phyloP scores from a whole-genome alignment of 2,888 invertebrate species.

The Rhimphoctona megacephalus region DNA sequence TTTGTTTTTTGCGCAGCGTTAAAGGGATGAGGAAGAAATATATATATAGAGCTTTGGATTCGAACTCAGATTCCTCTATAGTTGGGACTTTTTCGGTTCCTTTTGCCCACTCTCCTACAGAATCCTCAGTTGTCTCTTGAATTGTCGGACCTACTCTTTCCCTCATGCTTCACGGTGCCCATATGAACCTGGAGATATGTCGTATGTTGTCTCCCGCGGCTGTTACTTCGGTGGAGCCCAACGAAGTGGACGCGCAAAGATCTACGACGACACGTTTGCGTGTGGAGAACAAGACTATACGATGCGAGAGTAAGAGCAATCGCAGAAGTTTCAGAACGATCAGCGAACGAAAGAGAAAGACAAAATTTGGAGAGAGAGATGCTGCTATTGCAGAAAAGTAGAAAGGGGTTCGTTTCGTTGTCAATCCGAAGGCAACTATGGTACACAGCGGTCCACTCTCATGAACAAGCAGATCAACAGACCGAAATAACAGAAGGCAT shows the following conservation, averaged over 20 bases:
- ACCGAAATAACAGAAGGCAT: slow-evolving; percentile 40
- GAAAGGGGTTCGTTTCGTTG: slow-evolving; percentile 41
- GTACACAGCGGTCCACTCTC: slow-evolving; percentile 18
- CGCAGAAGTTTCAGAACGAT: slow-evolving; percentile 38
- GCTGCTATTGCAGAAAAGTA: slow-evolving; percentile 56
- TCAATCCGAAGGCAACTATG: slow-evolving; percentile 27
- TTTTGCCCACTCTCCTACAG: slow-evolving; percentile 46
- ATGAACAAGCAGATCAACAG: slow-evolving; percentile 34
- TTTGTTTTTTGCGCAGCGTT: slow-evolving; percentile 71
- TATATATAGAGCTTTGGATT: slow-evolving; percentile 73
- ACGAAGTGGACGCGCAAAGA: slow-evolving; percentile 27
- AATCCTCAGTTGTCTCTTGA: slow-evolving; percentile 49
- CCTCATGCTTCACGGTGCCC: slow-evolving; percentile 47
- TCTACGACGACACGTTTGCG: slow-evolving; percentile 48
- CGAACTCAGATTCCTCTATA: slow-evolving; percentile 20
- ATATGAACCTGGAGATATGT: slow-evolving; percentile 28
- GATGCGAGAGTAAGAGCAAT: slow-evolving; percentile 45
- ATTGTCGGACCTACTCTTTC: slow-evolving; percentile 26
- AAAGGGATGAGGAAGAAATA: slow-evolving; percentile 42
- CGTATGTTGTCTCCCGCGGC: slow-evolving; percentile 25
- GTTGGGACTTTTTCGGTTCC: slow-evolving; percentile 70
- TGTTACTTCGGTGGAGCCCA: slow-evolving; percentile 26
- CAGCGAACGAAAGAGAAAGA: slow-evolving; percentile 47
- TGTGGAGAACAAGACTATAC: slow-evolving; percentile 43
- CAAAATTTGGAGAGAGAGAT: slow-evolving; percentile 42